Conservation (phyloP, 1,140 invertebrate genomes). For the Bradynema listronoti region DNA sequence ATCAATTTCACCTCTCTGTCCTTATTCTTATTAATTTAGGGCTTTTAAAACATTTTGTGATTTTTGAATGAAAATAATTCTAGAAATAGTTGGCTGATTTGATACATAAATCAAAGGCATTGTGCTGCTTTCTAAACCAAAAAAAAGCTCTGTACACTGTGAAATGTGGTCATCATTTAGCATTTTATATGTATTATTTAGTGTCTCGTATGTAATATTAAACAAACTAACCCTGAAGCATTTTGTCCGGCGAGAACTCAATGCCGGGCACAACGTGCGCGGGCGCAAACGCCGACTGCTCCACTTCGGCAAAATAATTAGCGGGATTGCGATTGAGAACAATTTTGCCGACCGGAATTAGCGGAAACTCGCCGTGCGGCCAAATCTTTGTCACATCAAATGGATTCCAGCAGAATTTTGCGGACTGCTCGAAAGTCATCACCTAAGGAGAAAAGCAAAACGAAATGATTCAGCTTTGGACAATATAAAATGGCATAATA, state of each 20-base stretch:
- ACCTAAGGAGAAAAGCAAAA: too few species aligned
- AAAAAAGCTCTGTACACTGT: too few species aligned
- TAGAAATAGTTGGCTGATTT: not conserved
- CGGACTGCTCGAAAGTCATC: constrained; percentile 64
- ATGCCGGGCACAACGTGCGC: constrained; percentile 84
- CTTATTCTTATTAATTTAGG: too few species aligned
- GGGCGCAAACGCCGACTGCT: constrained; percentile 87
- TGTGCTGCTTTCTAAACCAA: too few species aligned
- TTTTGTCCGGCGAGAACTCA: constrained; percentile 81
- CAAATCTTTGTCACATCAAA: constrained; percentile 80
- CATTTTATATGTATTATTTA: too few species aligned
- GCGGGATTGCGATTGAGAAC: constrained; percentile 79
- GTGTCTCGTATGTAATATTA: too few species aligned
- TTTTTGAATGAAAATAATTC: not conserved
- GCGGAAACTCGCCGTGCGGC: constrained; percentile 72
- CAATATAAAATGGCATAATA: too few species aligned
- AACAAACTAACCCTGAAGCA: constrained; percentile 67
- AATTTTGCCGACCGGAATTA: constrained; percentile 83
- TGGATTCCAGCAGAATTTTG: constrained; percentile 71
- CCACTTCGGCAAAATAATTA: constrained; percentile 71
- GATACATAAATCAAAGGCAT: not conserved
- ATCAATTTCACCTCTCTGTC: too few species aligned
- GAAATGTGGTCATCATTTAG: too few species aligned
- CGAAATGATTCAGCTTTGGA: too few species aligned
- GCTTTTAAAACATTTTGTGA: too few species aligned